Evolutionary conservation across 2,888 invertebrate genomes (phyloP).

Genomic region (Dryomyza anilis): DNA sequence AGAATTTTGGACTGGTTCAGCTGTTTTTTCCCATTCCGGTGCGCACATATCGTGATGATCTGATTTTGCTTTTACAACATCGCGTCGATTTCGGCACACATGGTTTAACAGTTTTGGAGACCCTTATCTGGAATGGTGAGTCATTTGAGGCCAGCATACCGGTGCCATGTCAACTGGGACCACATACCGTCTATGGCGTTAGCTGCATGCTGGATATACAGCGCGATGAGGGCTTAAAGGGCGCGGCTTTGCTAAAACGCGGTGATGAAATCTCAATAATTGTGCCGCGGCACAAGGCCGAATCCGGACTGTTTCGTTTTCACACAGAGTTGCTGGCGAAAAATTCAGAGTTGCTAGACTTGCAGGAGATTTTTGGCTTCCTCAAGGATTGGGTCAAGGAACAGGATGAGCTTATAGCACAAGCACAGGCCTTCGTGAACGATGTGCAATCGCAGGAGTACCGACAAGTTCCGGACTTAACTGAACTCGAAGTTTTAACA

Average conservation of each 20-base stretch:
- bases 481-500: slow-evolving; percentile 36
- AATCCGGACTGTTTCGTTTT: slow-evolving; percentile 53
- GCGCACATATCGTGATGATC: slow-evolving; percentile 59
- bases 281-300: slow-evolving; percentile 52
- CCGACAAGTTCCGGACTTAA: slow-evolving; percentile 5
- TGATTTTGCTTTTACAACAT: slow-evolving; percentile 60
- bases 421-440: slow-evolving; percentile 37
- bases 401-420: slow-evolving; percentile 44
- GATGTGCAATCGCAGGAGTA: neutral
- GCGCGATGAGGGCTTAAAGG: slow-evolving; percentile 50
- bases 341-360: slow-evolving; percentile 51
- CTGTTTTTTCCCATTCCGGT: slow-evolving; percentile 55
- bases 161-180: slow-evolving; percentile 51
- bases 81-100: slow-evolving; percentile 56
- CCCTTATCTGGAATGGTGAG: slow-evolving; percentile 60
- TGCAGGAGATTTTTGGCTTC: slow-evolving; percentile 49
- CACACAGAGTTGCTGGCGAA: slow-evolving; percentile 49
- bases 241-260: slow-evolving; percentile 47
- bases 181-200: slow-evolving; percentile 45
- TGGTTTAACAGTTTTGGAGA: slow-evolving; percentile 52
- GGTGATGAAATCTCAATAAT: slow-evolving; percentile 48
- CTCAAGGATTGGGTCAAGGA: slow-evolving; percentile 49
- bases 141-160: slow-evolving; percentile 54
- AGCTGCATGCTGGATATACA: slow-evolving; percentile 55
- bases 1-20: slow-evolving; percentile 57